Evolutionary conservation across 2,797 vertebrate species (phyloP).

Genomic region (Octomys mimax): DNA sequence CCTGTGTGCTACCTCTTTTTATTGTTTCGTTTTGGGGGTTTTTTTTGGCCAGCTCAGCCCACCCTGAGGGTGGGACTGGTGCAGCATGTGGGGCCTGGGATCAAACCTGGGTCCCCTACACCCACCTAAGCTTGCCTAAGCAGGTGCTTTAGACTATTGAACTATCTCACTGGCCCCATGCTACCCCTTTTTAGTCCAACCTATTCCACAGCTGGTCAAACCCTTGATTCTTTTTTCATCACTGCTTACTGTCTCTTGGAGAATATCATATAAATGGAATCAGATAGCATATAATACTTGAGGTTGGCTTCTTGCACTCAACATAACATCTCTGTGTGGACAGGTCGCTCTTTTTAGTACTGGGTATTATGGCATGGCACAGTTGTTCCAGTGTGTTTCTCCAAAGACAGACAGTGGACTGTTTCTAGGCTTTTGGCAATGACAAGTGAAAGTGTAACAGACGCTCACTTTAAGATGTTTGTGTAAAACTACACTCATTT

Average conservation of each 20-base stretch:
- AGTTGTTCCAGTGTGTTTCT: neutral
- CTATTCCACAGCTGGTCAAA: neutral
- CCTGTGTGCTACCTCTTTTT: neutral
- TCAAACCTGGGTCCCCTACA: too few species aligned
- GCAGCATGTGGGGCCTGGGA: too few species aligned
- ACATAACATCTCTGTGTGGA: neutral
- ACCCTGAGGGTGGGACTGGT: too few species aligned
- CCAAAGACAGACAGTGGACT: neutral
- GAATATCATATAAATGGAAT: neutral
- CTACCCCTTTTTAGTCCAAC: neutral
- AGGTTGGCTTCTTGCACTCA: conserved; percentile 35
- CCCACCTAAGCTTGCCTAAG: too few species aligned
- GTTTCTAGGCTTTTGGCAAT: conserved; percentile 30
- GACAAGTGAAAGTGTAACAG: neutral
- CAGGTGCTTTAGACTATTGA: too few species aligned
- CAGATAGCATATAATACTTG: neutral
- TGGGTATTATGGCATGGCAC: neutral
- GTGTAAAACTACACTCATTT: conserved; percentile 39
- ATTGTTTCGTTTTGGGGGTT: neutral
- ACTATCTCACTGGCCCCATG: neutral
- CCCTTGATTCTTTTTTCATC: neutral
- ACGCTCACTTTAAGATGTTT: neutral
- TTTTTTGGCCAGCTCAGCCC: too few species aligned
- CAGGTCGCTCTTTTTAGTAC: conserved; percentile 5
- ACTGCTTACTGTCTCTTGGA: conserved; percentile 6